phyloP scores from a whole-genome alignment of 2,797 vertebrate genomes.

The Gila robusta region DNA sequence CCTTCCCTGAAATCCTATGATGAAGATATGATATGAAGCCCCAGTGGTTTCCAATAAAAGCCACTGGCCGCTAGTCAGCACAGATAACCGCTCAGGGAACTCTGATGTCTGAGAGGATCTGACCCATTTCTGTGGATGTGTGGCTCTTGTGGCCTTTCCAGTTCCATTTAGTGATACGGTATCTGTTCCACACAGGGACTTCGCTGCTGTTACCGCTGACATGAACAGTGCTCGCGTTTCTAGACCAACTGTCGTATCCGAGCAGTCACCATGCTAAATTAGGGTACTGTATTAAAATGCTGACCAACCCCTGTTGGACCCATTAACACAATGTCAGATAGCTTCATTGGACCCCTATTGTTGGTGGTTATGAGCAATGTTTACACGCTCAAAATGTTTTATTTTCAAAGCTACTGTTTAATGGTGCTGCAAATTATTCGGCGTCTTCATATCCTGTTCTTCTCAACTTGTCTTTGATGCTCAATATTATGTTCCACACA shows the following conservation, averaged over 20 bases:
- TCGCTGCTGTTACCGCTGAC: conserved; percentile 35
- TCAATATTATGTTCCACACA: background rate
- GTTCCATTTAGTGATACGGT: conserved; percentile 31
- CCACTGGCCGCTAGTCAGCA: conserved; percentile 48
- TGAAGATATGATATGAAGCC: conserved; percentile 51
- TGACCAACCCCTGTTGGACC: background rate
- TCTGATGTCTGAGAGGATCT: conserved; percentile 37
- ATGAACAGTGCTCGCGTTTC: conserved; percentile 1
- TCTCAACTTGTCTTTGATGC: background rate
- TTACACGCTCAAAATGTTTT: conserved; percentile 32
- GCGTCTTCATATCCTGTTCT: background rate
- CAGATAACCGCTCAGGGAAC: conserved; percentile 17
- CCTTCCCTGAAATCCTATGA: conserved; percentile 51
- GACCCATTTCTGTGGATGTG: conserved; percentile 35
- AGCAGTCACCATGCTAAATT: background rate
- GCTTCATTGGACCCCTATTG: conserved; percentile 13
- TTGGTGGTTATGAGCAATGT: conserved; percentile 25
- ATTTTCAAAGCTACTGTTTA: background rate
- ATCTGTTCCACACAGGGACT: conserved; percentile 26
- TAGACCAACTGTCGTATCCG: background rate
- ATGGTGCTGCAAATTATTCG: background rate
- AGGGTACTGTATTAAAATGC: conserved; percentile 17
- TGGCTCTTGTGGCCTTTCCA: conserved; percentile 38
- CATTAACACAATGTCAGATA: conserved; percentile 15
- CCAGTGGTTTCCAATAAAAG: conserved; percentile 50